Evolutionary conservation across 2,888 invertebrate species (phyloP).

Genomic region (Azorinus chamasolen): DNA sequence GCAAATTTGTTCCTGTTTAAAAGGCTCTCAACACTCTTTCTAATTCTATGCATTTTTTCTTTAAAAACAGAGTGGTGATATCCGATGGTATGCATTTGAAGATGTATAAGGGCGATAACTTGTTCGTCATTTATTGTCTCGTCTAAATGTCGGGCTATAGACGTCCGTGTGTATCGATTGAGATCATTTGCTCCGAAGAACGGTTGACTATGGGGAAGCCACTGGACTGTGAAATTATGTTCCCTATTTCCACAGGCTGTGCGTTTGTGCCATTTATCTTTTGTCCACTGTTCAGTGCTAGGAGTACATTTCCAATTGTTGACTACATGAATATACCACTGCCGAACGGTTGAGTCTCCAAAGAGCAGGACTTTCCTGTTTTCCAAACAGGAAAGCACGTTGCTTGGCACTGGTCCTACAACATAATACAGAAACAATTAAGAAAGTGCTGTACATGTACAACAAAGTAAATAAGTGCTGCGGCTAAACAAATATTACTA

Average conservation of each 20-base stretch:
- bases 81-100: conserved; percentile 15
- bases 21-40: too few relatives aligned
- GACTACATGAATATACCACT: conserved; percentile 20
- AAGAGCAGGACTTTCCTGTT: conserved; percentile 30
- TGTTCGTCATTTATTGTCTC: conserved; percentile 8
- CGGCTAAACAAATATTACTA: too few relatives aligned
- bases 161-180: neutral
- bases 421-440: too few relatives aligned
- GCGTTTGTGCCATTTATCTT: conserved; percentile 19
- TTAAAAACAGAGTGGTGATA: conserved; percentile 23
- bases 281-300: conserved; percentile 19
- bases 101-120: conserved; percentile 27
- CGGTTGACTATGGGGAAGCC: too few relatives aligned
- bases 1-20: too few relatives aligned
- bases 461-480: too few relatives aligned
- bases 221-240: conserved; percentile 18
- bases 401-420: too few relatives aligned
- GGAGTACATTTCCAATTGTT: conserved; percentile 8
- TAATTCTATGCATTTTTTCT: too few relatives aligned
- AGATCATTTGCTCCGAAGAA: neutral
- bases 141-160: conserved; percentile 7
- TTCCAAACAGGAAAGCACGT: conserved; percentile 22
- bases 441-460: too few relatives aligned
- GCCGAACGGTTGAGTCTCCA: conserved; percentile 15
- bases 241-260: neutral